Percentiles rank a stretch among this genome's conserved stretches.
phyloP scores from a whole-genome alignment of 2,888 invertebrate genomes.

The Polydrusus tereticollis region DNA sequence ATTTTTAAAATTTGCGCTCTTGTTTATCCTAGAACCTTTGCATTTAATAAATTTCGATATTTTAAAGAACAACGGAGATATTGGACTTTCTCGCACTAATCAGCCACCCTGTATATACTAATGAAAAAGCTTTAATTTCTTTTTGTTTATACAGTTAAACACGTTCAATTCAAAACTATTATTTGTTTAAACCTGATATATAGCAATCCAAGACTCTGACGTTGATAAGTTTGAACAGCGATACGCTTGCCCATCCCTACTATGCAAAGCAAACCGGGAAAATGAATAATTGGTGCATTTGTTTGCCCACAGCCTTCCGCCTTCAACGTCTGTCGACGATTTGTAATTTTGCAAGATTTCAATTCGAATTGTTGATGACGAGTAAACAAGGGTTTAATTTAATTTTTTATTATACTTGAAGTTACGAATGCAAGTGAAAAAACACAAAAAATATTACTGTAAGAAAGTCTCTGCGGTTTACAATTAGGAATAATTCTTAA shows the following conservation, averaged over 20 bases:
- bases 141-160: too few relatives aligned
- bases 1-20: too few relatives aligned
- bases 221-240: neutral
- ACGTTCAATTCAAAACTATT: too few relatives aligned
- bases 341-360: constrained; percentile 27
- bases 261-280: neutral
- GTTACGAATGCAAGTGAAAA: neutral
- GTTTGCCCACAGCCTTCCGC: constrained; percentile 18
- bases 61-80: too few relatives aligned
- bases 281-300: constrained; percentile 39
- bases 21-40: too few relatives aligned
- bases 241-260: neutral
- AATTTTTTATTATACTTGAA: constrained; percentile 16
- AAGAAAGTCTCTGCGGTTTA: neutral
- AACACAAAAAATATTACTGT: neutral
- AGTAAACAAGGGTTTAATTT: constrained; percentile 36
- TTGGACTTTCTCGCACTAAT: too few relatives aligned
- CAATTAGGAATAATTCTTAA: too few relatives aligned
- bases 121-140: too few relatives aligned
- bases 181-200: too few relatives aligned
- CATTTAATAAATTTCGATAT: too few relatives aligned
- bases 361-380: neutral
- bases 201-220: too few relatives aligned
- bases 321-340: constrained; percentile 31
- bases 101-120: too few relatives aligned